These are phyloP conservation scores for Spizaetus ornatus DNA, from an alignment of 2,113 vertebrate genomes.

Conservation along the genomic window DNA sequence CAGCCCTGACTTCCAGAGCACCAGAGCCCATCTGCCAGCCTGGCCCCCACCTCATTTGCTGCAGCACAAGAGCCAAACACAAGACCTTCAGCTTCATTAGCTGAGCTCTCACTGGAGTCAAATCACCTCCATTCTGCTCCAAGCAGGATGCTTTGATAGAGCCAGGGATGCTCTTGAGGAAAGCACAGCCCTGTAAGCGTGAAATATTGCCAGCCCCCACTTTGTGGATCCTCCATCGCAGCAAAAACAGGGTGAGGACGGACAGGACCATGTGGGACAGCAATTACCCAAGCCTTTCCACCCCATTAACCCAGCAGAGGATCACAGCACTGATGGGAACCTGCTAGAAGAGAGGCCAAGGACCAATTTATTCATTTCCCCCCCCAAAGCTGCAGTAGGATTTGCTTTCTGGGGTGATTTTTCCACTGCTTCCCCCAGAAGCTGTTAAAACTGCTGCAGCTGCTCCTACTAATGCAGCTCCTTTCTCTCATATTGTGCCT, in stretches of 20 bases:
- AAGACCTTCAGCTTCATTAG: not conserved
- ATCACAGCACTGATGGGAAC: not conserved
- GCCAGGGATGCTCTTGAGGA: not conserved
- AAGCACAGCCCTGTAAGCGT: not conserved
- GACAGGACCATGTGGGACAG: not conserved
- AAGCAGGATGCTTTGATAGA: not conserved
- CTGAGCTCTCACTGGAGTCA: not conserved
- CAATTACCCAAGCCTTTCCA: not conserved
- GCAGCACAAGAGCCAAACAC: not conserved
- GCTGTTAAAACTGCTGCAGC: not conserved
- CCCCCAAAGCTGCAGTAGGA: not conserved
- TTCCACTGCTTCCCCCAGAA: not conserved
- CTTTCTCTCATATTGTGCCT: no score
- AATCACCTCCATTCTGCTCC: not conserved
- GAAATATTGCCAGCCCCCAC: not conserved
- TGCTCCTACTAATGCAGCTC: not conserved
- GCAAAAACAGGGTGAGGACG: not conserved
- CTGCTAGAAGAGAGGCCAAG: not conserved
- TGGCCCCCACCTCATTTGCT: not conserved
- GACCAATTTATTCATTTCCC: not conserved
- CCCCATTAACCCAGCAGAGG: not conserved
- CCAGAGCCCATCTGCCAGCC: not conserved
- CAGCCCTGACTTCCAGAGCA: not conserved
- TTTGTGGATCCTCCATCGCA: not conserved
- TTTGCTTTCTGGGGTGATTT: not conserved